Percentiles rank a stretch among this genome's conserved stretches.
These are phyloP conservation scores for Agonopterix alstromeriana DNA, from an alignment of 2,888 invertebrate genomes.

Conservation along the genomic window DNA sequence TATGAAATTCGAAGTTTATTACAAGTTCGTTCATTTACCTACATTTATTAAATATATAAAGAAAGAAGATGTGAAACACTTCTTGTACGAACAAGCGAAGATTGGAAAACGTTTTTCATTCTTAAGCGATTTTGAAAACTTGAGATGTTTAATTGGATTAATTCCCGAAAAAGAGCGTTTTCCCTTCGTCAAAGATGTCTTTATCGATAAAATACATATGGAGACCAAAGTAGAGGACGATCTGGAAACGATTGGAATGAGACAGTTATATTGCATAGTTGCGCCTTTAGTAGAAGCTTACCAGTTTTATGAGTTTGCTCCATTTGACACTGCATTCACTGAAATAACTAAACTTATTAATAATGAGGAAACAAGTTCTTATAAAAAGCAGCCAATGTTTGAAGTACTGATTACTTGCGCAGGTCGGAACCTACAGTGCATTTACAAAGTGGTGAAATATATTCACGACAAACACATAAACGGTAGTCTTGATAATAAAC, in stretches of 20 bases:
- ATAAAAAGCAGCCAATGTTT: conserved; percentile 27
- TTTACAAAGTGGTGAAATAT: conserved; percentile 34
- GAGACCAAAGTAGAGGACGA: conserved; percentile 17
- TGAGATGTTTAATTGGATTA: not conserved
- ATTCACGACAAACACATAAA: conserved; percentile 36
- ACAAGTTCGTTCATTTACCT: conserved; percentile 26
- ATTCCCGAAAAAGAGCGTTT: conserved; percentile 35
- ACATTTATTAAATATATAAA: conserved; percentile 45
- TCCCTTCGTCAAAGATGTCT: conserved; percentile 38
- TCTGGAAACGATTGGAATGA: conserved; percentile 8
- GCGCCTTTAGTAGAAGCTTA: conserved; percentile 15
- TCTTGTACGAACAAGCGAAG: conserved; percentile 1
- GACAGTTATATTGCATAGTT: conserved; percentile 3
- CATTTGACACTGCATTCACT: conserved; percentile 40
- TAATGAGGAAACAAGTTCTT: conserved; percentile 21
- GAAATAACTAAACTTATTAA: conserved; percentile 32
- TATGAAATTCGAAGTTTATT: conserved; percentile 35
- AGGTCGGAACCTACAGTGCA: conserved; percentile 21
- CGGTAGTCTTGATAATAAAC: conserved; percentile 26
- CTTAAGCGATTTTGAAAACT: conserved; percentile 14
- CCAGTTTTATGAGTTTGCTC: conserved; percentile 44
- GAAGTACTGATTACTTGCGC: conserved; percentile 33
- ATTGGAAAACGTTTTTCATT: conserved; percentile 12
- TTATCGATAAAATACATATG: conserved; percentile 32
- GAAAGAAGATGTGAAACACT: conserved; percentile 16